These are phyloP conservation scores for Nymphalis io DNA, from an alignment of 1,140 invertebrate genomes.

Conservation along the genomic window DNA sequence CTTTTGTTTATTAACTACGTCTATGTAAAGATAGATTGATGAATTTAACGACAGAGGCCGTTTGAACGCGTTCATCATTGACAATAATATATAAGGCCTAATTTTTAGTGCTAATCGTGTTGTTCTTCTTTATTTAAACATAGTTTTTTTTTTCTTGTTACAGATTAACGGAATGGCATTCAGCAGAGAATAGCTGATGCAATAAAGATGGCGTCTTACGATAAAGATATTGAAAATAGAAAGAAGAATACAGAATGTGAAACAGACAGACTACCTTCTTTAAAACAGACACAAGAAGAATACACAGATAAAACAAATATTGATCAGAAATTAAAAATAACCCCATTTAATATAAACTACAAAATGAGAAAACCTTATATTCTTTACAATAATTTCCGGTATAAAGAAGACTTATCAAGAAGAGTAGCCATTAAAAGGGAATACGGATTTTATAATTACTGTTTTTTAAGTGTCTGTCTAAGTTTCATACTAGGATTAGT, in stretches of 20 bases:
- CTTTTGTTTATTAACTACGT: no score
- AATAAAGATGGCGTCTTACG: constrained; percentile 13
- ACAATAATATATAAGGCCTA: no score
- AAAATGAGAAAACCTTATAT: constrained; percentile 51
- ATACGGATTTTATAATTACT: constrained; percentile 62
- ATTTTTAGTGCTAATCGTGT: no score
- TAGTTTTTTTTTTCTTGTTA: constrained; percentile 30
- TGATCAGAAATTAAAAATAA: constrained; percentile 37
- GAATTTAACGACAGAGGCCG: no score
- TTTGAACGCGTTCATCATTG: no score
- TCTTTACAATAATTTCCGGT: constrained; percentile 53
- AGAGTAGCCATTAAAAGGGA: constrained; percentile 53
- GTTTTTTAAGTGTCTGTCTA: constrained; percentile 55
- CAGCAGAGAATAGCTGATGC: constrained; percentile 2
- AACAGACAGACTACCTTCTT: constrained; percentile 47
- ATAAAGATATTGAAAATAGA: background rate
- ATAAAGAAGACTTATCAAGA: constrained; percentile 57
- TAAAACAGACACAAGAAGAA: constrained; percentile 41
- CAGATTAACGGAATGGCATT: constrained; percentile 29
- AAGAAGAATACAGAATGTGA: constrained; percentile 24
- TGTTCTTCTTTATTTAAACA: background rate
- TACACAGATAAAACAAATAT: constrained; percentile 26
- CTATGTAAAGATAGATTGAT: no score
- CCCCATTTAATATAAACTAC: constrained; percentile 39
- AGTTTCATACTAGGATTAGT: constrained; percentile 61